Base-by-base conservation (phyloP, 2,888 invertebrate species). In the Spodoptera littoralis region DNA sequence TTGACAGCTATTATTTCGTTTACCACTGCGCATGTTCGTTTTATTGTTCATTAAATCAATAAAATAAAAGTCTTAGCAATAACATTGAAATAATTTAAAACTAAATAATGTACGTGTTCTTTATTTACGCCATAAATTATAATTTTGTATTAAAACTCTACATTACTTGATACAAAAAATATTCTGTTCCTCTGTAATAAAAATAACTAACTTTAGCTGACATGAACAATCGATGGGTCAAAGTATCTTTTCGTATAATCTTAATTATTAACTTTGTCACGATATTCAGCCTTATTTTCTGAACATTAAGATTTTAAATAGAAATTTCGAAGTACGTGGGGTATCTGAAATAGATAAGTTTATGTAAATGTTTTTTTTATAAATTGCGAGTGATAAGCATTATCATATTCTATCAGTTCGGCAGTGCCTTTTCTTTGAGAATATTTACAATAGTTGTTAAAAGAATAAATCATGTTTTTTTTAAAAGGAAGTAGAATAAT, bases 401-500 rank as follows among this genome's bases (percentile, higher is more conserved):
- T 82, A 84, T 83, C 82, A 75, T 81, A 81, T 79, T 71, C 70
- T 82, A 76, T 79, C 80, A 84, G 83, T 84, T 76, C 77, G 71
- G 76, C 75, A 79, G 65, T 77, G 75, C 64, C 73, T 76, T 77
- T 76, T 73, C 70, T 67, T 70, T 47, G 80, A 82, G 76, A 78
- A 81, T 82, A 80, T 71, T 76, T 73, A 72, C 60, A 82, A 73
- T 73, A 73, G 63, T 77, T 82, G 77, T 78, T 55, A 71, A 73
- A 82, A 82, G 78, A 83, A 81, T 79, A 66, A 84, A 91, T 84
- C 67, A 94, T 93, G 93, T 83, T 90, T 79, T 84, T 90, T 72
- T 64, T 92, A 56, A 90, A 85, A 84, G 89, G 90, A 86, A 90
- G 83, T 82, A 89, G 84, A 78, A 79, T 90, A 79, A 87, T 92